Evolutionary conservation across 1,140 invertebrate species (phyloP), one percentile per base, ranked within the genome.

Genomic region (Drosophila micromelanica): DNA sequence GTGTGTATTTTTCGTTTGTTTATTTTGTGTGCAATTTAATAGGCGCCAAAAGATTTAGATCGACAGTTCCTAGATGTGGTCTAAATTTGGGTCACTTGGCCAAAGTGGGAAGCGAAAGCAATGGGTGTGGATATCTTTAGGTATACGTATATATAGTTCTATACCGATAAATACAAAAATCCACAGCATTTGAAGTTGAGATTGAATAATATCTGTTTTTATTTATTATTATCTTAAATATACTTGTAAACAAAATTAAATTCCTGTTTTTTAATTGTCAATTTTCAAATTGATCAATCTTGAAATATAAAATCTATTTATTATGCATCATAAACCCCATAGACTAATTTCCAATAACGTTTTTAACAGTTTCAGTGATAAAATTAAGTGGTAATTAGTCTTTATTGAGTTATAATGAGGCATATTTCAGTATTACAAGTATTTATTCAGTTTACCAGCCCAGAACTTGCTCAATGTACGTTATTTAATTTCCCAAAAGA

Each of bases 21-120:
- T 78, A 63, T 70, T 73, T 76, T 69, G 27, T 70, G 51, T 75
- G 64, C 70, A 68, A 65, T 81, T 82, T 76, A 63, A 64, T 56
- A 73, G 82, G 82, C 84, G 82, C 78, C 78, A 89, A 87, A 70
- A 78, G 71, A 78, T 81, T 67, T 70, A 62, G 56, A 73, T 51
- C 46, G 65, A 64, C 68, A 51, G 73, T 54, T 73, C 7, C 48
- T 30, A 59, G 46, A 78, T 82, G 61, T 42, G 65, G 49, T 64
- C 64, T 42, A 52, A 61, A 82, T 65, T 51, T 78, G 52, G 82
- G 78, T 75, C 65, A 77, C 48, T 68, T 56, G 61, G 27, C 9
- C 48, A 61, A 32, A 42, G 23, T n/a, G 12, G 2, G 11, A 35
- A 11, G 6, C 20, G 9, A 23, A n/a, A 7, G 6, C 30, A 15